Base-by-base conservation (phyloP, 2,113 vertebrate genomes). In the Percina caprodes region DNA sequence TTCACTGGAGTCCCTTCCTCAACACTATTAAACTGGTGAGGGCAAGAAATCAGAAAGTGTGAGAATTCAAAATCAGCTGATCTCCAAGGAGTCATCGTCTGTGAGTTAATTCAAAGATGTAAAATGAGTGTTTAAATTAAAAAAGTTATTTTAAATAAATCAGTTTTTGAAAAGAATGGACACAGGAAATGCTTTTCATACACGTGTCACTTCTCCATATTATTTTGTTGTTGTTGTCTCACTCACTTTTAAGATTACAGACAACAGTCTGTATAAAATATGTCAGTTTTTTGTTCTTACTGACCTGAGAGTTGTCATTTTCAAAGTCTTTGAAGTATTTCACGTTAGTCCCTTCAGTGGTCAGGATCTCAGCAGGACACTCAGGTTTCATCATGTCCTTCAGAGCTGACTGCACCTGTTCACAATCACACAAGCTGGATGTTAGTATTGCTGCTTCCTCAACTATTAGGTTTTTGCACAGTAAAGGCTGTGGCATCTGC, bases 291-390 rank as follows among this genome's bases (percentile, higher is more conserved):
- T n/a, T 15, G n/a, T 62, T 26, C 16, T 19, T 18, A 79, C 91
- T 80, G 60, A 95, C 94, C 89, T 84, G 62, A 45, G 69, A 87
- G 76, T 88, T 86, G 75, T 89, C 92, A 2, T 82, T 84, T 89
- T 97, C 97, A 82, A 95, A 97, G 84, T 96, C 95, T 63, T 92
- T 94, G 93, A 95, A 96, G 92, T 93, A 97, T 63, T 92, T 94
- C 67, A 97, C 96, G 11, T 90, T 51, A 16, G 75, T 77, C 51
- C 93, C 94, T 89, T 97, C 95, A 9, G 62, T 77, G 55, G 88
- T 79, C 55, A 91, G 70, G 61, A 97, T 89, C 75, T 95, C 92
- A 6, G 67, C 54, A 0, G 96, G 94, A 88, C 97, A 97, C 33
- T 94, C 80, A 14, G 94, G 82, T 0, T 85, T 89, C 67, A 96